Base-by-base conservation (phyloP, 1,140 invertebrate species). In the Plectus sambesii region DNA sequence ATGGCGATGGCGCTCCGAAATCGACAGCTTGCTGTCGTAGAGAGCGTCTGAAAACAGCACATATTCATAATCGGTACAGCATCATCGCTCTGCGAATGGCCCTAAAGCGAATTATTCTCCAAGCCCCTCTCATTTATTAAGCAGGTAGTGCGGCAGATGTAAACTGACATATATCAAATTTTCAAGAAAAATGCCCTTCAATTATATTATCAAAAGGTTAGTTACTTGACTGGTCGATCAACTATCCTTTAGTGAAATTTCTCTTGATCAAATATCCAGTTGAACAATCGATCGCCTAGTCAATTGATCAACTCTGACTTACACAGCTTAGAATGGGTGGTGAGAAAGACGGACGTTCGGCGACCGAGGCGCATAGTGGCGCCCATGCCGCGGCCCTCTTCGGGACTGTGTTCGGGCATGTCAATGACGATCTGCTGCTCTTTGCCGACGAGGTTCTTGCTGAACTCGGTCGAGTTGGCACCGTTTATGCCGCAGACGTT, bases 401-500 rank as follows among this genome's bases (percentile, higher is more conserved):
- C 78, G 71, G 89, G 86, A 69, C 89, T 86, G 70, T 94, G 86
- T 74, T 97, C 92, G 0, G 89, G 88, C 90, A 97, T 97, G 58
- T 96, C 88, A 49, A 97, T 87, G 1, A 98, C 41, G 5, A 36
- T 29, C 5, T 25, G 9, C n/a, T 22, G 12, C n/a, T 44, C 22
- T 2, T 2, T 44, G 12, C 23, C 12, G 26, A 9, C 12, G 9
- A 9, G 8, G 9, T 81, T 69, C 0, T 79, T 75, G 60, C 84
- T 75, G 17, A 87, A 80, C 75, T 97, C 90, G 2, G 82, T 84
- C 8, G 81, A 83, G 63, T 89, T 82, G 1, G 88, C 88, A 63
- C 80, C 80, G 51, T 77, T 72, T 12, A 83, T 66, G 1, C 76
- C 73, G 0, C 93, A 67, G 2, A 84, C 81, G 72, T 90, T 89